Evolutionary conservation across 2,797 vertebrate species (phyloP).

Genomic region (Alfaro cultratus): DNA sequence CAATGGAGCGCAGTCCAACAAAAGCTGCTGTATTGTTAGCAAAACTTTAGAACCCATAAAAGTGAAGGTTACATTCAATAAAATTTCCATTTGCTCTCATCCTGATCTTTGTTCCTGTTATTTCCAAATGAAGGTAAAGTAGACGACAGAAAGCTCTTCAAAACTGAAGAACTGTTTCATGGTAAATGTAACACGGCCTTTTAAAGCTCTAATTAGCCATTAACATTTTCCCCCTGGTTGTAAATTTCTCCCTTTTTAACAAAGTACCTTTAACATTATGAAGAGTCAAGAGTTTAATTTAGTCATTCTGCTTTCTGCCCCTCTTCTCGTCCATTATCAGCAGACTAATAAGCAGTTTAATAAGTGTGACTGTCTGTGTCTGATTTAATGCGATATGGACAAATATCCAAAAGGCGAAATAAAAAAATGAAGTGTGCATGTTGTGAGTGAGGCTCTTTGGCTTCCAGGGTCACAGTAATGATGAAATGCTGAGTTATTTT

Average conservation of each 20-base stretch:
- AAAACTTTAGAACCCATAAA: not conserved
- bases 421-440: not conserved
- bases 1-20: not conserved
- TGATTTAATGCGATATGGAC: conserved; percentile 6
- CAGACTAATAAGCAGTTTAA: conserved; percentile 16
- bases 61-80: not conserved
- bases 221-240: not conserved
- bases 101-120: not conserved
- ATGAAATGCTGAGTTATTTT: not conserved
- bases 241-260: conserved; percentile 4
- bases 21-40: not conserved
- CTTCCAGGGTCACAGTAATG: no score
- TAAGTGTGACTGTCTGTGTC: conserved; percentile 8
- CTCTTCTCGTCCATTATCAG: conserved; percentile 37
- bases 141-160: rapidly evolving
- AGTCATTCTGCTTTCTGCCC: not conserved
- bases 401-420: conserved; percentile 7
- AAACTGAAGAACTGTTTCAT: not conserved
- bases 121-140: not conserved
- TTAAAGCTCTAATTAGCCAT: conserved; percentile 21
- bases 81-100: not conserved
- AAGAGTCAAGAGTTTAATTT: not conserved
- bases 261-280: conserved; percentile 10
- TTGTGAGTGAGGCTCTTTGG: conserved; percentile 19
- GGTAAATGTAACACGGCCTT: conserved; percentile 6